These are phyloP conservation scores for Lasioglossum calceatum DNA, from an alignment of 2,888 invertebrate species.

Conservation along the genomic window DNA sequence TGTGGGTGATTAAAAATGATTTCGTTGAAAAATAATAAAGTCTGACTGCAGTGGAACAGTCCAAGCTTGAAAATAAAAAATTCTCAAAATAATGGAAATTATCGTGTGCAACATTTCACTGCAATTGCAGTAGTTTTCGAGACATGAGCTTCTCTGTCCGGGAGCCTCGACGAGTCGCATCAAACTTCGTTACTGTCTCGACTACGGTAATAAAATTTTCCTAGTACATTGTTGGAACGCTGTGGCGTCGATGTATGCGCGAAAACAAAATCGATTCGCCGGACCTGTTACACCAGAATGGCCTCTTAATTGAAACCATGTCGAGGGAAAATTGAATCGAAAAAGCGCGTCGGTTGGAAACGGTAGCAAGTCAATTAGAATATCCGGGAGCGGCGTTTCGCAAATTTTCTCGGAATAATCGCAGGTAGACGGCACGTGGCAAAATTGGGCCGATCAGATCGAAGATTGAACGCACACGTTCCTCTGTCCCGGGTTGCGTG, in stretches of 20 bases:
- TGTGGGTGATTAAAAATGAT: not conserved
- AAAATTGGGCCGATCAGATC: conserved; percentile 31
- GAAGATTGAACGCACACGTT: conserved; percentile 21
- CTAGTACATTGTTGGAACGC: not conserved
- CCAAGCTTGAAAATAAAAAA: too few species aligned
- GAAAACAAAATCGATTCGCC: not conserved
- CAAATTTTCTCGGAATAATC: conserved; percentile 3
- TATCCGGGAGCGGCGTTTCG: not conserved
- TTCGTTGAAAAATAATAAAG: not conserved
- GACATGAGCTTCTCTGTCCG: too few species aligned
- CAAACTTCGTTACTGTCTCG: not conserved
- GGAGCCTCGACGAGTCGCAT: not conserved
- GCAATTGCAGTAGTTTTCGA: not conserved
- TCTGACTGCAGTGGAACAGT: too few species aligned
- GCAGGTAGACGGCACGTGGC: conserved; percentile 4
- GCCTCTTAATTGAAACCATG: not conserved
- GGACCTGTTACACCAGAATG: not conserved
- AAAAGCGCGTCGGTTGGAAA: not conserved
- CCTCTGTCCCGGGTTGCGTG: not conserved
- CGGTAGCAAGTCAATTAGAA: not conserved
- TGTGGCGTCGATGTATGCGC: not conserved
- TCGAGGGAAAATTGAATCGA: not conserved
- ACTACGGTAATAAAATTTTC: not conserved
- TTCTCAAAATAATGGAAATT: too few species aligned
- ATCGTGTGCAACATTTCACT: not conserved